Evolutionary conservation across 1,140 invertebrate species (phyloP).

Genomic region (Plodia interpunctella): DNA sequence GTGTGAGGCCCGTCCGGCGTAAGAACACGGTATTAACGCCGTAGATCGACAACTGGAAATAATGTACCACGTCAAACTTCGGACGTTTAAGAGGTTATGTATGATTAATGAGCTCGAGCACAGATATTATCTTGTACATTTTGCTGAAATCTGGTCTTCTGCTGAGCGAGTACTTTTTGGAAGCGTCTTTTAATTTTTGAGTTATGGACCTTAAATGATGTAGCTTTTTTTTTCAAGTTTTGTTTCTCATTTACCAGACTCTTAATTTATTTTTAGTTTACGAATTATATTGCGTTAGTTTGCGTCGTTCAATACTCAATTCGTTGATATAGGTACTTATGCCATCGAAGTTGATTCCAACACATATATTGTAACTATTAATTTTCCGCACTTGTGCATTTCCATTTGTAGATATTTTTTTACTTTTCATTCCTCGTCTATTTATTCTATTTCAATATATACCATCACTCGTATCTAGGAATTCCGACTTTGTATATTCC

Average conservation of each 20-base stretch:
- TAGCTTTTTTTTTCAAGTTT: background rate
- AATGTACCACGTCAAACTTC: constrained; percentile 37
- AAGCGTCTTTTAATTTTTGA: background rate
- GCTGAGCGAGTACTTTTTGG: background rate
- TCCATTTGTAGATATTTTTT: too few relatives aligned
- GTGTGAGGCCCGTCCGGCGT: constrained; percentile 15
- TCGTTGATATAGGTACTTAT: too few relatives aligned
- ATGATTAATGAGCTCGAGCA: constrained; percentile 30
- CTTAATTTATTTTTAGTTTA: too few relatives aligned
- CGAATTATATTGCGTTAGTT: too few relatives aligned
- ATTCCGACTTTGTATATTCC: too few relatives aligned
- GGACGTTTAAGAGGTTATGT: constrained; percentile 44
- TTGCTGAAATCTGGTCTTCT: background rate
- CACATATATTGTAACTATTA: too few relatives aligned
- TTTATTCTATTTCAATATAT: too few relatives aligned
- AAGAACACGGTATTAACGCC: constrained; percentile 31
- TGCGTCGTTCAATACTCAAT: too few relatives aligned
- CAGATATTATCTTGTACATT: background rate
- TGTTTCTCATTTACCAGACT: background rate
- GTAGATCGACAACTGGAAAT: constrained; percentile 20
- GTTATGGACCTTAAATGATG: background rate
- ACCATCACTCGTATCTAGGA: too few relatives aligned
- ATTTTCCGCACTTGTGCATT: too few relatives aligned
- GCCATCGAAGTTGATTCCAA: too few relatives aligned
- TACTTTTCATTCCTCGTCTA: too few relatives aligned